Evolutionary conservation across 2,888 invertebrate species (phyloP).

Genomic region (Hemithea aestivaria): DNA sequence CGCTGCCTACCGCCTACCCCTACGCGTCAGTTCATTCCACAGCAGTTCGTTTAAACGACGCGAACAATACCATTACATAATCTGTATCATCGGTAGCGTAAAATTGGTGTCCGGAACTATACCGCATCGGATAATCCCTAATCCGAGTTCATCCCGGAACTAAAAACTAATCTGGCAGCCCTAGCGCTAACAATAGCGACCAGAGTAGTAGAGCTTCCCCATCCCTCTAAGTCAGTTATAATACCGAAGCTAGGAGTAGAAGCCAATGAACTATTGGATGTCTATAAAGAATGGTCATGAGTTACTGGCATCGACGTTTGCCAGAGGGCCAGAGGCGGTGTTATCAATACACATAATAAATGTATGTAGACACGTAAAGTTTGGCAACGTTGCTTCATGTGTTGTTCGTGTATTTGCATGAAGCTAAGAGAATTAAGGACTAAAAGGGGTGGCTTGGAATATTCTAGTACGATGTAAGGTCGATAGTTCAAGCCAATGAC

Average conservation of each 20-base stretch:
- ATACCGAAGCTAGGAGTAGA: conserved; percentile 28
- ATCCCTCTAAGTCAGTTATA: conserved; percentile 33
- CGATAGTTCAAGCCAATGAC: conserved; percentile 7
- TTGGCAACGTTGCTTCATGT: conserved; percentile 26
- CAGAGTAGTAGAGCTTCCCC: conserved; percentile 42
- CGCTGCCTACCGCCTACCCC: conserved; percentile 7
- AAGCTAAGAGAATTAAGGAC: conserved; percentile 20
- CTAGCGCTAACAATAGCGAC: conserved; percentile 43
- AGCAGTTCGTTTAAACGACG: conserved; percentile 5
- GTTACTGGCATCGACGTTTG: conserved; percentile 49
- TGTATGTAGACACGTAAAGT: conserved; percentile 28
- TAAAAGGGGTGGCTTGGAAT: conserved; percentile 15
- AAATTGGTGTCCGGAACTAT: conserved; percentile 20
- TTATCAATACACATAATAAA: conserved; percentile 31
- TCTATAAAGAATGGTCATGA: conserved; percentile 40
- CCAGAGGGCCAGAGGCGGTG: conserved; percentile 51
- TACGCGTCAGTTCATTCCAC: conserved; percentile 13
- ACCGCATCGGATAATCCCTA: conserved; percentile 23
- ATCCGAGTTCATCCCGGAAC: conserved; percentile 28
- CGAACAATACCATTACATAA: conserved; percentile 7
- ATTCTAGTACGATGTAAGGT: conserved; percentile 3
- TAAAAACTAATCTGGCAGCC: conserved; percentile 33
- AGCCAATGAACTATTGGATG: conserved; percentile 49
- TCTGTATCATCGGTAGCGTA: conserved; percentile 7
- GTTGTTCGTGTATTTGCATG: conserved; percentile 24